Percentiles rank a stretch among this genome's conserved stretches.
Conservation (phyloP, 2,888 invertebrate genomes). For the Mylabris sibirica region DNA sequence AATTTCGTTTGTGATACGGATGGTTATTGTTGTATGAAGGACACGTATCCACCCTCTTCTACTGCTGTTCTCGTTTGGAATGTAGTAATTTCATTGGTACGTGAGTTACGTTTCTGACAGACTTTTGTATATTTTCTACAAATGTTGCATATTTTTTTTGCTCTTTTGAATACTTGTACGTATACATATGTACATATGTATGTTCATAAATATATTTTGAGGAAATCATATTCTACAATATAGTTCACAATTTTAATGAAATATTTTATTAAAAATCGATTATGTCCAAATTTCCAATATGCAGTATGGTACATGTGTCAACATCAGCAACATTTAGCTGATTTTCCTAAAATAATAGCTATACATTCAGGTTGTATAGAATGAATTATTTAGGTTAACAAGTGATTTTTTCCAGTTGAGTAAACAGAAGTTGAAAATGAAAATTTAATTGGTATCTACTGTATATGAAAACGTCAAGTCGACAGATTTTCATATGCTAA, state of each 20-base stretch:
- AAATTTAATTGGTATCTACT: neutral
- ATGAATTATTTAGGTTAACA: conserved; percentile 28
- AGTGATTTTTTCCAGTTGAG: conserved; percentile 15
- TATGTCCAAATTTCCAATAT: too few relatives aligned
- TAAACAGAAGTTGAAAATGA: conserved; percentile 11
- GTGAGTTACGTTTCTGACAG: neutral
- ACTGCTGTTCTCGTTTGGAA: neutral
- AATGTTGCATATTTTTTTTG: neutral
- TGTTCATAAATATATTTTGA: too few relatives aligned
- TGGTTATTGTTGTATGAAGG: neutral
- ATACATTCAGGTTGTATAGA: conserved; percentile 17
- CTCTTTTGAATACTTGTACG: neutral
- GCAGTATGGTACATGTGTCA: neutral
- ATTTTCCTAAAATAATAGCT: too few relatives aligned
- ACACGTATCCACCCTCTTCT: neutral
- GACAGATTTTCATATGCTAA: neutral
- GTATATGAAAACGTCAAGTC: neutral
- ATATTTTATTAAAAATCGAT: too few relatives aligned
- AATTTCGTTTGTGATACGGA: neutral
- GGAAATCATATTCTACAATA: too few relatives aligned
- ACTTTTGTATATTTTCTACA: neutral
- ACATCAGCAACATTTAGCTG: neutral
- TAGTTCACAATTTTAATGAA: too few relatives aligned
- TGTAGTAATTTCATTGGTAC: neutral
- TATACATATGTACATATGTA: neutral